These are phyloP conservation scores for Saccopteryx leptura DNA, from an alignment of 2,113 vertebrate species.

Conservation along the genomic window DNA sequence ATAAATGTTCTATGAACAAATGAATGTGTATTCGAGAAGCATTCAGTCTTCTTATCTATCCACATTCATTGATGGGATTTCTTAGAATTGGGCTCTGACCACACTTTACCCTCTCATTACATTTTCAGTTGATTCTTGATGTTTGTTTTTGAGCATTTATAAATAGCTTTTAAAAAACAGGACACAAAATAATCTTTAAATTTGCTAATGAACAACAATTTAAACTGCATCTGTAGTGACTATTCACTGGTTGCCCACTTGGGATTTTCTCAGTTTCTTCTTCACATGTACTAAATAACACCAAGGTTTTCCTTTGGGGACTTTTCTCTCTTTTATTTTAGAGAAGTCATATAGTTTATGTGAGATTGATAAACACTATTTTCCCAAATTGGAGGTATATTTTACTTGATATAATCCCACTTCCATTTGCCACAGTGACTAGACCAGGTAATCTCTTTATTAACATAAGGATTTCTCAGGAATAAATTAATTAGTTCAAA, in stretches of 20 bases:
- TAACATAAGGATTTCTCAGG: not conserved
- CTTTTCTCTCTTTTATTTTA: not conserved
- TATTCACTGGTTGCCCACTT: not conserved
- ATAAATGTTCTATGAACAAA: not conserved
- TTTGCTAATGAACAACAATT: slow-evolving; percentile 31
- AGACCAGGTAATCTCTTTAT: not conserved
- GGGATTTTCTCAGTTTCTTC: not conserved
- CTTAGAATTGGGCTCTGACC: not conserved
- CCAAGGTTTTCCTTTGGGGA: not conserved
- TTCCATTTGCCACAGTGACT: not conserved
- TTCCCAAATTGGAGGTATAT: not conserved
- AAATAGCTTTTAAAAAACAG: not conserved
- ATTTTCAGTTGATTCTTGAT: not conserved
- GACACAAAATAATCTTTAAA: not conserved
- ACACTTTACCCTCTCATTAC: not conserved
- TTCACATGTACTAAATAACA: not conserved
- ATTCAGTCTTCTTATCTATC: not conserved
- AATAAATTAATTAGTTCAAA: not conserved
- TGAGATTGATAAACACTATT: not conserved
- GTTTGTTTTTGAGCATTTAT: not conserved
- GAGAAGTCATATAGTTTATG: not conserved
- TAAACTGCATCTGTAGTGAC: not conserved
- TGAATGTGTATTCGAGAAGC: not conserved
- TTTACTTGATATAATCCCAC: not conserved
- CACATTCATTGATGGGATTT: not conserved